Evolutionary conservation across 1,140 invertebrate genomes (phyloP), one percentile per base, ranked within the genome.

Genomic region (Heliothis subflexa): DNA sequence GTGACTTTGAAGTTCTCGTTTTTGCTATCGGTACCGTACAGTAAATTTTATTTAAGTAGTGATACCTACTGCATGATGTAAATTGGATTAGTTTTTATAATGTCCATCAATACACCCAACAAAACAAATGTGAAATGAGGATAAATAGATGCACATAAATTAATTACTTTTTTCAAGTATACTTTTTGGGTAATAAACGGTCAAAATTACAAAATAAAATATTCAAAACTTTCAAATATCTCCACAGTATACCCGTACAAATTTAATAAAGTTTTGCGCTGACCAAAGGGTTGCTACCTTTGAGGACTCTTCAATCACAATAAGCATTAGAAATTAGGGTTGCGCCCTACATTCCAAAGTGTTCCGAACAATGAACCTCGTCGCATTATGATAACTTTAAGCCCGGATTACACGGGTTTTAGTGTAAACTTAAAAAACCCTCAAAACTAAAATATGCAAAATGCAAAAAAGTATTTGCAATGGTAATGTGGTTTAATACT

Each of bases 311-410:
- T 81, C 78, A 77, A 85, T 82, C 86, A 82, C 85, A 79, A 80
- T 81, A 79, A 80, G 78, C 86, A 88, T 86, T 88, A 83, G 82
- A 87, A 84, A 85, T 55, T 85, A 84, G 87, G 89, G 86, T 85
- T 84, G 81, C 52, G n/a, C 75, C 81, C 83, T 75, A 78, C 72
- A 77, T 78, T 71, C 64, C 47, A 71, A 40, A 66, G 80, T 18
- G 5, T 64, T 47, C 54, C 28, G 13, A 62, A 85, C 66, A 80
- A 74, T 79, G 75, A 57, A 80, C 80, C 80, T 81, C 80, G 70
- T 81, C 57, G 73, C 62, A 83, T 84, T 85, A 84, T 76, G 83
- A 84, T 86, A 79, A 83, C 73, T 81, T 70, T 81, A 85, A 80
- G 78, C 71, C 54, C 68, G 76, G 84, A 87, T 89, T 88, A 88